phyloP scores from a whole-genome alignment of 2,113 vertebrate genomes.

The Benitochromis conjunctus region DNA sequence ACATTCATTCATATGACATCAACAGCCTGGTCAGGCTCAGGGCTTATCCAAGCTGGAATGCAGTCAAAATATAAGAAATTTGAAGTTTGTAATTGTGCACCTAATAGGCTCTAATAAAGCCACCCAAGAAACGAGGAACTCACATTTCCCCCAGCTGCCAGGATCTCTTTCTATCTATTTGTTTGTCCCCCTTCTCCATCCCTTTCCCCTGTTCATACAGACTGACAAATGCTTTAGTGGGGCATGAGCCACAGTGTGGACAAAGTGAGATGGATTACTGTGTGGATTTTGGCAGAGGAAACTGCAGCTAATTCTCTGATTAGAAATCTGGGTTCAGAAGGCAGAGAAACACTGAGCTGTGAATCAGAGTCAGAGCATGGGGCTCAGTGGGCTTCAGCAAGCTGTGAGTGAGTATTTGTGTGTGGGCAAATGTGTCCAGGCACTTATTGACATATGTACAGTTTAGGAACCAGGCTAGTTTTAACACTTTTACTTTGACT shows the following conservation, averaged over 20 bases:
- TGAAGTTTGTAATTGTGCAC: slow-evolving; percentile 27
- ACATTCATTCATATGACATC: not conserved
- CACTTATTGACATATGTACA: not conserved
- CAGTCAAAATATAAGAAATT: slow-evolving; percentile 6
- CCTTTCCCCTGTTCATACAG: slow-evolving; percentile 2
- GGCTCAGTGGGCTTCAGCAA: slow-evolving; percentile 1
- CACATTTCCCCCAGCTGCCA: slow-evolving; percentile 30
- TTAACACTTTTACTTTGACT: not conserved
- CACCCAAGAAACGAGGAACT: slow-evolving; percentile 21
- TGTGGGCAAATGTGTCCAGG: not conserved
- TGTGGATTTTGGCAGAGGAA: slow-evolving; percentile 54
- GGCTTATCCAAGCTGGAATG: not conserved
- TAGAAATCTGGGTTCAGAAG: slow-evolving; percentile 62
- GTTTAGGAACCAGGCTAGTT: not conserved
- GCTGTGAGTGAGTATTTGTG: not conserved
- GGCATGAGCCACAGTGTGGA: slow-evolving; percentile 53
- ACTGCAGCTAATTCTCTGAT: slow-evolving; percentile 66
- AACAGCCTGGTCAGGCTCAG: not conserved
- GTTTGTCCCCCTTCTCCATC: not conserved
- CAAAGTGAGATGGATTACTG: slow-evolving; percentile 65
- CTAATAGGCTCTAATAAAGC: slow-evolving; percentile 46
- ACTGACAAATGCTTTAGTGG: slow-evolving; percentile 33
- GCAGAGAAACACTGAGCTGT: slow-evolving; percentile 44
- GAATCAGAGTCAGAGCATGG: slow-evolving; percentile 33
- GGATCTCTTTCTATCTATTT: slow-evolving; percentile 2